Evolutionary conservation across 2,888 invertebrate species (phyloP), one percentile per base, ranked within the genome.

Genomic region (Ditylenchus weischeri): DNA sequence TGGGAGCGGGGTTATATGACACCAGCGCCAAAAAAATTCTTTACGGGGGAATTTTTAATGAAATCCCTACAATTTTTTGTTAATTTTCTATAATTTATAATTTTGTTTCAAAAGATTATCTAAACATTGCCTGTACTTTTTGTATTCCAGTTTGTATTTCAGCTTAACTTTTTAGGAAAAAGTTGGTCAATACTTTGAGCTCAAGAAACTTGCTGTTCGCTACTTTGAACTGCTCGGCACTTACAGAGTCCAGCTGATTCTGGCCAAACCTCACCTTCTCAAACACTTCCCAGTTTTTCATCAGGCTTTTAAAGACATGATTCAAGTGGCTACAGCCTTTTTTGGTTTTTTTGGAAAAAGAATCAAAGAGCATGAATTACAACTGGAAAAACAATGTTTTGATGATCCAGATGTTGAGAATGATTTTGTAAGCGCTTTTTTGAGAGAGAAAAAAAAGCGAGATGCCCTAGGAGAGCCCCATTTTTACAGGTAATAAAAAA

Each of bases 401-500:
- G 54, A 54, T 23, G 54, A 21, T 54, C 54, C 5, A 54, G n/a
- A 23, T 10, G 13, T 54, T 54, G 54, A 23, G 11, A 23, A 54
- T 8, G 29, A 23, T 54, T 54, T 54, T 54, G 54, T 54, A 21
- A 23, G n/a, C 54, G 29, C 21, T 54, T 54, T 54, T n/a, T 8
- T 54, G 54, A 54, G 54, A 54, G 54, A 54, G 29, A 54, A 54
- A 54, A 2, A 29, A n/a, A 54, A 29, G 29, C 21, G 54, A 29
- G 54, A 54, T 29, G 54, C 21, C 13, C 7, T 8, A 54, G 54
- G 54, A 21, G 15, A 54, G 29, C 54, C 54, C 3, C 68, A 69
- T 21, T 62, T 54, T 51, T 69, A 50, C 54, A 61, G 69, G 69
- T 69, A 57, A n/a, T 8, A 23, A 54, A 54, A 10, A 54, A 21